Percentiles rank a stretch among this genome's conserved stretches.
phyloP scores from a whole-genome alignment of 2,888 invertebrate genomes.

The Drosophila stalkeri region DNA sequence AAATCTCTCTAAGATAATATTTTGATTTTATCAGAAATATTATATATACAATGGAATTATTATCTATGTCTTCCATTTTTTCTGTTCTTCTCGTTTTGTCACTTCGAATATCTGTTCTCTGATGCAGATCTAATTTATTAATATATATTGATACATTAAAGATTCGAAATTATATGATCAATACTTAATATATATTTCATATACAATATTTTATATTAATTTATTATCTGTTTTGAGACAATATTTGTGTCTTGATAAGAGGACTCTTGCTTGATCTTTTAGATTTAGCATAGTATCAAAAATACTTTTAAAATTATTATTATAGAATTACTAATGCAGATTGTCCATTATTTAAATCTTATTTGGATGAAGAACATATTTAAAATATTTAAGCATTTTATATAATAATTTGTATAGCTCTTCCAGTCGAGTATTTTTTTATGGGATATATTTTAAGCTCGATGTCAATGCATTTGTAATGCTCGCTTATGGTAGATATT shows the following conservation, averaged over 20 bases:
- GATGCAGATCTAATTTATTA: neutral
- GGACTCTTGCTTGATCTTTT: neutral
- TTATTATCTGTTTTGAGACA: no score
- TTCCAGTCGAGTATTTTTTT: neutral
- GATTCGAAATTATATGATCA: neutral
- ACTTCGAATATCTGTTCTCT: no score
- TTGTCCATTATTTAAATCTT: neutral
- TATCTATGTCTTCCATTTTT: no score
- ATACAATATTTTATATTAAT: no score
- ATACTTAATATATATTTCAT: neutral
- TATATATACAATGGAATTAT: no score
- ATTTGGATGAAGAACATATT: neutral
- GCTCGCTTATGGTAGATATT: slow-evolving; percentile 29
- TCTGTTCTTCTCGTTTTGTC: no score
- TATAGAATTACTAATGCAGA: neutral
- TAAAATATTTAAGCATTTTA: neutral
- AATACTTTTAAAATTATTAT: neutral
- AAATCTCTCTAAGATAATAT: no score
- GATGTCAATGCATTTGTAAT: slow-evolving; percentile 43
- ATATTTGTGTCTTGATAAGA: neutral
- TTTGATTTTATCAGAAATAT: no score
- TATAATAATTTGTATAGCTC: neutral
- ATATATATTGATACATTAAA: neutral
- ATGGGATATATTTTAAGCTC: neutral
- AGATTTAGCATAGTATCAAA: neutral